Evolutionary conservation across 2,113 vertebrate genomes (phyloP), one percentile per base, ranked within the genome.

Genomic region (Pomatorhinus ruficollis): DNA sequence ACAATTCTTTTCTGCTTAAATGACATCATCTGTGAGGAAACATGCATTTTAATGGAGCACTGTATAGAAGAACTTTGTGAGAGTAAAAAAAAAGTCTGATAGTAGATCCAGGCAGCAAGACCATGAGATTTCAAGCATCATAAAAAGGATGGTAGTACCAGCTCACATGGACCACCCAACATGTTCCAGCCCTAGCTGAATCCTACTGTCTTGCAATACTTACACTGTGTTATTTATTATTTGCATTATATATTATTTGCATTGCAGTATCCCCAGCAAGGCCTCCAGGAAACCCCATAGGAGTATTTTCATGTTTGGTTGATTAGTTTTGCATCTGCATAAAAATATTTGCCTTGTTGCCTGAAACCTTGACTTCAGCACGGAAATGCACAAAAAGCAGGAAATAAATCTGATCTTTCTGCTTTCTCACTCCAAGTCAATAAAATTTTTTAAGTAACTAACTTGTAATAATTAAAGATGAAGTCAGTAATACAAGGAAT

Each of bases 301-400:
- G 79, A 94, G 28, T 60, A 84, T 90, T 95, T 95, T 89, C 72
- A 44, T 71, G 45, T 96, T 91, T 79, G 91, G 81, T 69, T 96
- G 91, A 97, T 93, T 87, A 87, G 88, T 94, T 96, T 96, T 95
- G 83, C 76, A 94, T 94, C 80, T 93, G 95, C 83, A 87, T 93
- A 81, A 96, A 96, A 95, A 94, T 89, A 96, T 79, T 93, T 93
- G 79, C 90, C 88, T 88, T 37, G 60, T 64, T 88, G 83, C 85
- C 86, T 88, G 86, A 89, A 95, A 87, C 49, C 72, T 60, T 23
- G 33, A 89, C 56, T 95, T 81, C 68, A 56, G 52, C 16, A 30
- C 0, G 1, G 69, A 89, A 95, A 85, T 0, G 1, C 50, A 66
- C 50, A 85, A 87, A 93, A 93, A 60, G 37, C 47, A 82, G 80